phyloP scores from a whole-genome alignment of 2,113 vertebrate species.

The Tautogolabrus adspersus region DNA sequence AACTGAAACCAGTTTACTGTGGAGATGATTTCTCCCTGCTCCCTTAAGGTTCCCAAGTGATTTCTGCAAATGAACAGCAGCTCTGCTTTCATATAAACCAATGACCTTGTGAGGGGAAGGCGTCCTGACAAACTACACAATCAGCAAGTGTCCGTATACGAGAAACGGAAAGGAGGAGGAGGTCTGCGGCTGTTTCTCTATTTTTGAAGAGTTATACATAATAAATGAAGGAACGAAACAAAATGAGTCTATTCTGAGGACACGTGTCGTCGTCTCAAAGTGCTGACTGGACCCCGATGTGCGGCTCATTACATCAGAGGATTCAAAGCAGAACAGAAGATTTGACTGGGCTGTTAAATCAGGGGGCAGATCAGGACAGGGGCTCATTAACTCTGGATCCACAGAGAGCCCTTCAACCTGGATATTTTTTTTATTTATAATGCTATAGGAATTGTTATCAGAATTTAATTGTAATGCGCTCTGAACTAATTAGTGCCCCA shows the following conservation, averaged over 20 bases:
- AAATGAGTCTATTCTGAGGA: slow-evolving; percentile 37
- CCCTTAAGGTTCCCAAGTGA: neutral
- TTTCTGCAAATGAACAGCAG: slow-evolving; percentile 3
- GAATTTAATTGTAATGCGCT: no score
- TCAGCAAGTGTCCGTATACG: slow-evolving; percentile 32
- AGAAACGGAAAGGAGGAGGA: slow-evolving; percentile 5
- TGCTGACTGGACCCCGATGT: slow-evolving; percentile 20
- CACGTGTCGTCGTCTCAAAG: neutral
- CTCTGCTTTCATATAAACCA: neutral
- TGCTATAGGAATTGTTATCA: no score
- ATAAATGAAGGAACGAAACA: slow-evolving; percentile 50
- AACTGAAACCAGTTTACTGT: neutral
- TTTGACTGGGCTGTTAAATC: neutral
- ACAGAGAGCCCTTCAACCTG: neutral
- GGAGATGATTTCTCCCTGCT: neutral
- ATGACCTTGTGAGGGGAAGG: slow-evolving; percentile 62
- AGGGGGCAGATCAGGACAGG: neutral
- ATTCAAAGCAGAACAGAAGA: neutral
- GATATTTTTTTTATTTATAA: no score
- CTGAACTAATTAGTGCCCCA: no score
- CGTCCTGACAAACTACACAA: slow-evolving; percentile 28
- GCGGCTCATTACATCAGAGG: slow-evolving; percentile 14
- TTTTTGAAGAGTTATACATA: slow-evolving; percentile 46
- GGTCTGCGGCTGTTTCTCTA: slow-evolving; percentile 11
- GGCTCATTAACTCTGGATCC: neutral